Percentiles rank a stretch among this genome's conserved stretches.
phyloP scores from a whole-genome alignment of 37 sponge, comb jelly and placozoan genomes.

The Geodia barretti region DNA sequence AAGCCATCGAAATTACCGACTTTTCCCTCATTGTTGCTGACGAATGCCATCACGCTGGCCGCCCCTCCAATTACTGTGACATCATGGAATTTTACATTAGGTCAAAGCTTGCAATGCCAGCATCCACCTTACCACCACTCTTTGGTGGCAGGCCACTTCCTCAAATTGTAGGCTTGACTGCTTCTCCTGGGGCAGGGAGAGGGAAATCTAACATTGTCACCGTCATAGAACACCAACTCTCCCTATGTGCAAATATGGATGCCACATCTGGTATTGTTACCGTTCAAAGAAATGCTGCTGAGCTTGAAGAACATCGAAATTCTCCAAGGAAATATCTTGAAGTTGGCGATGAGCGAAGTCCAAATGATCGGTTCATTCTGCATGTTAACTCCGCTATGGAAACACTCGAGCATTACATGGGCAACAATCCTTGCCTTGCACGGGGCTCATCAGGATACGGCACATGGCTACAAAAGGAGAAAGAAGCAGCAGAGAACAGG shows the following conservation, averaged over 20 bases:
- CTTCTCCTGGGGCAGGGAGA: constrained; percentile 76
- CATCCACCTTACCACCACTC: too few species aligned
- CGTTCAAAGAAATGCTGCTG: constrained; percentile 36
- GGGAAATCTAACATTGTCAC: constrained; percentile 17
- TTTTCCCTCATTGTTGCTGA: constrained; percentile 78
- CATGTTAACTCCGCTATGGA: too few species aligned
- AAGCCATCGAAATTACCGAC: constrained; percentile 23
- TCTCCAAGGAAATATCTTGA: too few species aligned
- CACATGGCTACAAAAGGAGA: constrained; percentile 27
- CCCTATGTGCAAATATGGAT: constrained; percentile 69
- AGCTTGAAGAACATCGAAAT: constrained; percentile 4
- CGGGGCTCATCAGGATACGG: constrained; percentile 6
- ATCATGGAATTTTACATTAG: constrained; percentile 51
- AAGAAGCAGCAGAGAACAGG: constrained; percentile 4
- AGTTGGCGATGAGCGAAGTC: too few species aligned
- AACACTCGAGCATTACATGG: neutral
- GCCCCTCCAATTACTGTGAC: constrained; percentile 49
- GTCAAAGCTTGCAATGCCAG: constrained; percentile 12
- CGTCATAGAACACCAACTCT: constrained; percentile 48
- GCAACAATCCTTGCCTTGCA: neutral
- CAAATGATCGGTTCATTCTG: too few species aligned
- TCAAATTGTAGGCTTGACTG: constrained; percentile 66
- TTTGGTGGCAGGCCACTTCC: constrained; percentile 15
- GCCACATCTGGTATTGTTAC: constrained; percentile 46
- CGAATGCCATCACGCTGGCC: constrained; percentile 84